Conservation (phyloP, 2,888 invertebrate genomes). For the Diabrotica balteata region DNA sequence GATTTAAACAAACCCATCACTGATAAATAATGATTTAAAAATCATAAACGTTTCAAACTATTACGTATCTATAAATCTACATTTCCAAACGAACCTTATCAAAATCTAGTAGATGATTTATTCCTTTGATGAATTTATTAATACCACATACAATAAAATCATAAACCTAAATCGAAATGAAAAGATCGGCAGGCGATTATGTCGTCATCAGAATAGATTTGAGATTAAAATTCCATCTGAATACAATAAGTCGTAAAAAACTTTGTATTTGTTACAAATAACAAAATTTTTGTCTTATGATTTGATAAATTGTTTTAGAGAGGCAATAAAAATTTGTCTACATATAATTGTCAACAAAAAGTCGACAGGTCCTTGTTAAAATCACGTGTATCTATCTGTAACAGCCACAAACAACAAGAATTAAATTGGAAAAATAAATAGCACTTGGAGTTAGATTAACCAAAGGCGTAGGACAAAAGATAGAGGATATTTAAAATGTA, state of each 20-base stretch:
- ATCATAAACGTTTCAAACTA: constrained; percentile 23
- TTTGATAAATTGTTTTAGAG: too few relatives aligned
- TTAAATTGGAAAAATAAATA: too few relatives aligned
- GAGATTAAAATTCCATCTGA: not conserved
- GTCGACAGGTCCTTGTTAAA: too few relatives aligned
- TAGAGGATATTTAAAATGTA: too few relatives aligned
- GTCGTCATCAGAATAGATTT: not conserved
- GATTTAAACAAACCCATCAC: constrained; percentile 4
- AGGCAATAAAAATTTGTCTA: too few relatives aligned
- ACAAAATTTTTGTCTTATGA: not conserved
- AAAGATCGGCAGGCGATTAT: not conserved
- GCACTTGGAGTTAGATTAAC: too few relatives aligned
- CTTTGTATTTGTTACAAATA: not conserved
- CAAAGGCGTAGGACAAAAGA: too few relatives aligned
- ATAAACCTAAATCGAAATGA: constrained; percentile 8
- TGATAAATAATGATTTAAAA: constrained; percentile 27
- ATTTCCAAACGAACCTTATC: constrained; percentile 16
- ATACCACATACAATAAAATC: not conserved
- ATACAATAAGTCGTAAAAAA: constrained; percentile 15
- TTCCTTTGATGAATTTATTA: constrained; percentile 11
- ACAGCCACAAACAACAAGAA: too few relatives aligned
- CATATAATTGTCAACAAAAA: too few relatives aligned
- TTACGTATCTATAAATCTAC: constrained; percentile 23
- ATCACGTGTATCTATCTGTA: too few relatives aligned
- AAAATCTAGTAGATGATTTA: constrained; percentile 23